Conservation (phyloP, 1,140 invertebrate genomes). For the Diabrotica undecimpunctata region DNA sequence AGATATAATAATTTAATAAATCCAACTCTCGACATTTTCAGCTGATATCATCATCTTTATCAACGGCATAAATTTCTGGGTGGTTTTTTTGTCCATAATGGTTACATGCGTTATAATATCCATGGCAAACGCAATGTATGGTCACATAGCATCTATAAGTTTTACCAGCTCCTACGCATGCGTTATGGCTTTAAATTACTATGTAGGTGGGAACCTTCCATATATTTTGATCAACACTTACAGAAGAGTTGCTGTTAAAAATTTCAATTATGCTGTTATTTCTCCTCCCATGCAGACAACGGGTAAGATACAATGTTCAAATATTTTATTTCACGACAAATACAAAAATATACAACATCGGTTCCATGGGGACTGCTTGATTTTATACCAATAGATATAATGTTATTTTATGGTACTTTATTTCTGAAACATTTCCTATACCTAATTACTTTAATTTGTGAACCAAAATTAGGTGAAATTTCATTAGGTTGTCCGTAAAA, state of each 20-base stretch:
- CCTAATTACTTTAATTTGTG: no score
- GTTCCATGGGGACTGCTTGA: no score
- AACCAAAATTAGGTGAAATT: no score
- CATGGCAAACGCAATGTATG: conserved; percentile 52
- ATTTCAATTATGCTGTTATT: conserved; percentile 59
- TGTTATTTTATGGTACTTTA: no score
- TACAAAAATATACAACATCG: no score
- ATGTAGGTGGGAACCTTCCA: conserved; percentile 60
- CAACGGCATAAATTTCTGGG: conserved; percentile 60
- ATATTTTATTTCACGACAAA: no score
- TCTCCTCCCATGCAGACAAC: conserved; percentile 58
- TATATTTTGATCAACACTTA: conserved; percentile 68
- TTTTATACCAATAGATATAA: no score
- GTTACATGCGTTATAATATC: conserved; percentile 52
- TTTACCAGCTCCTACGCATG: conserved; percentile 62
- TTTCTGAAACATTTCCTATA: no score
- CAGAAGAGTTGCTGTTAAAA: conserved; percentile 54
- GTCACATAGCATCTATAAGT: conserved; percentile 61
- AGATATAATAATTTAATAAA: neutral
- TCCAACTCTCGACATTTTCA: conserved; percentile 43
- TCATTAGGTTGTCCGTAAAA: no score
- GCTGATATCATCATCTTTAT: conserved; percentile 55
- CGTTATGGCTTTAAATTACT: conserved; percentile 62
- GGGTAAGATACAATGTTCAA: conserved; percentile 51
- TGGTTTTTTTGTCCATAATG: conserved; percentile 54